Conservation (phyloP, 2,888 invertebrate species). For the Lasioglossum leucozonium region DNA sequence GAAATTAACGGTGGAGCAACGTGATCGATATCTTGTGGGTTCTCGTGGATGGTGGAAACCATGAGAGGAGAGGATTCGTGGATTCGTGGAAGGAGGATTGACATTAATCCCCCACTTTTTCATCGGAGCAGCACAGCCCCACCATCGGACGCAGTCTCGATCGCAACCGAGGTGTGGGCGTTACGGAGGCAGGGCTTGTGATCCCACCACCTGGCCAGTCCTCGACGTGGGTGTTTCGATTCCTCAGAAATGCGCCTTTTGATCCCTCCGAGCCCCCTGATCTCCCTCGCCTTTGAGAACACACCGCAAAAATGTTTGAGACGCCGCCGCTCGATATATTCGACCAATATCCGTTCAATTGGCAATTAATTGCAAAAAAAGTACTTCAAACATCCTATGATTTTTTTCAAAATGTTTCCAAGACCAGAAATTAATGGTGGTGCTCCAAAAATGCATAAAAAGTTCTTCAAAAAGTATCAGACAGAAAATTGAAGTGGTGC, state of each 20-base stretch:
- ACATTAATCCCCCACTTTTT: constrained; percentile 43
- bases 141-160: constrained; percentile 41
- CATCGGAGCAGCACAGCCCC: constrained; percentile 27
- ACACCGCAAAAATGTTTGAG: constrained; percentile 3
- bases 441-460: no score
- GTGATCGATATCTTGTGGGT: constrained; percentile 21
- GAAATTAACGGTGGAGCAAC: neutral
- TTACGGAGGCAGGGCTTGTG: constrained; percentile 72
- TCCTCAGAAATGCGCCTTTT: constrained; percentile 42
- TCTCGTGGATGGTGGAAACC: constrained; percentile 12
- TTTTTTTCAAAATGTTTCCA: neutral
- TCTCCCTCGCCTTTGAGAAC: constrained; percentile 13
- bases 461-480: no score
- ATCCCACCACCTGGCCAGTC: constrained; percentile 67
- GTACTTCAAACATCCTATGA: neutral
- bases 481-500: no score
- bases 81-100: neutral
- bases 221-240: constrained; percentile 66
- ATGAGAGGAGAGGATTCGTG: constrained; percentile 3
- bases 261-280: constrained; percentile 19
- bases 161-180: constrained; percentile 72
- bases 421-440: no score
- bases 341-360: neutral
- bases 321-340: neutral
- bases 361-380: neutral